Evolutionary conservation across 2,113 vertebrate genomes (phyloP), one percentile per base, ranked within the genome.

Genomic region (Periophthalmodon schlosseri): DNA sequence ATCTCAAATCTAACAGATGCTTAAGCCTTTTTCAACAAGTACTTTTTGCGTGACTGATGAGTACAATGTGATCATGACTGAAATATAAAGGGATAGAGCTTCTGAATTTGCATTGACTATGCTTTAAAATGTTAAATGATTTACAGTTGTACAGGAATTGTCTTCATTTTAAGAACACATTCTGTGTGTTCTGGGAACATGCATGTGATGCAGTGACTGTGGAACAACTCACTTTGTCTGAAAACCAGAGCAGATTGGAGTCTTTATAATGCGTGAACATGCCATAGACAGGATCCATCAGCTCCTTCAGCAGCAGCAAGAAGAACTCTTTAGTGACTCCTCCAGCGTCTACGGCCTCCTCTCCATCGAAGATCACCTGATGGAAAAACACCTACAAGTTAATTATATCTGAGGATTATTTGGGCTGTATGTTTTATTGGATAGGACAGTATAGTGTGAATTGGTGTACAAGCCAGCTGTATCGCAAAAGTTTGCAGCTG

Each of bases 311-410:
- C 65, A 99, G 91, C 77, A 99, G 88, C 58, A 99, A 94, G 88
- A 99, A 99, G 89, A 99, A 99, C 84, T 99, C 97, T 83, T 99
- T 98, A 34, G 96, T 98, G 11, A 99, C 96, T 20, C 97, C 97
- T 1, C 97, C 97, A 50, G 96, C 97, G 16, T 99, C 97, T 44
- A 98, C 96, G 0, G 96, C 97, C 88, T 99, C 97, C 85, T 99
- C 97, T 1, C 96, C 96, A 68, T 98, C 97, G 83, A 99, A 99
- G 87, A 97, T 97, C 68, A 99, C 97, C 97, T 99, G 82, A 1
- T 49, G 9, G 21, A 5, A 44, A 61, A 2, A 71, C 4, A 14
- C 1, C 1, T 11, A 44, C 8, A 18, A 21, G 64, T 20, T 52
- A 5, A 18, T 56, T 21, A 56, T 21, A 21, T 56, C n/a, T 44